phyloP scores from a whole-genome alignment of 2,888 invertebrate genomes.

The Himalopsyche tibetana region DNA sequence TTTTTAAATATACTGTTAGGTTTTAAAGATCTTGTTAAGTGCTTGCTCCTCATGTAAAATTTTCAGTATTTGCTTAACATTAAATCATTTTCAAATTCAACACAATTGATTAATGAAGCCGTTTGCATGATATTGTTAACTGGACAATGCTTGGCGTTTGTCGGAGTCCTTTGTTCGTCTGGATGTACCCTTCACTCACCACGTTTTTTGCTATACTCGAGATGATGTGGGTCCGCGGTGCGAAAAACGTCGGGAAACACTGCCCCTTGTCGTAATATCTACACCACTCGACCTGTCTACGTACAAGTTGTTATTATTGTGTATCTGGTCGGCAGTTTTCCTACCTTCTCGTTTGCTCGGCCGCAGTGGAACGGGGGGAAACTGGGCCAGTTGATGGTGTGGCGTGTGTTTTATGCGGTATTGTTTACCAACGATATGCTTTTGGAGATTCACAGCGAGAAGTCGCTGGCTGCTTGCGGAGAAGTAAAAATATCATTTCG shows the following conservation, averaged over 20 bases:
- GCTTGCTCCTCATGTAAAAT: too few relatives aligned
- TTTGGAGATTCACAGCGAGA: neutral
- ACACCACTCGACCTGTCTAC: conserved; percentile 24
- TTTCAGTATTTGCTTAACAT: too few relatives aligned
- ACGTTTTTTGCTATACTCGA: conserved; percentile 6
- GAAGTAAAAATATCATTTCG: too few relatives aligned
- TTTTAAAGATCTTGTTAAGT: too few relatives aligned
- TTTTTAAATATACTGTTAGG: too few relatives aligned
- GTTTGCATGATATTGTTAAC: too few relatives aligned
- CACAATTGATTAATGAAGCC: too few relatives aligned
- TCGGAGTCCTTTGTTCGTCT: neutral
- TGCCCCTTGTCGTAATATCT: conserved; percentile 2
- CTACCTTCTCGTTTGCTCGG: neutral
- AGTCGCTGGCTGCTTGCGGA: neutral
- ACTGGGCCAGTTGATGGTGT: neutral
- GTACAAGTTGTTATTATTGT: neutral
- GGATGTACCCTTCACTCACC: neutral
- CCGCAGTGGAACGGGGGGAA: neutral
- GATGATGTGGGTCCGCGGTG: conserved; percentile 12
- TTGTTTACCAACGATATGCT: neutral
- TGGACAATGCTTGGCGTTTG: neutral
- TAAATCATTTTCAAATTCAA: too few relatives aligned
- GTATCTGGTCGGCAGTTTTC: conserved; percentile 1
- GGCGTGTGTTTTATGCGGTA: neutral
- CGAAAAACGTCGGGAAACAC: conserved; percentile 6